These are phyloP conservation scores for Hetaerina americana DNA, from an alignment of 1,140 invertebrate species.

Conservation along the genomic window DNA sequence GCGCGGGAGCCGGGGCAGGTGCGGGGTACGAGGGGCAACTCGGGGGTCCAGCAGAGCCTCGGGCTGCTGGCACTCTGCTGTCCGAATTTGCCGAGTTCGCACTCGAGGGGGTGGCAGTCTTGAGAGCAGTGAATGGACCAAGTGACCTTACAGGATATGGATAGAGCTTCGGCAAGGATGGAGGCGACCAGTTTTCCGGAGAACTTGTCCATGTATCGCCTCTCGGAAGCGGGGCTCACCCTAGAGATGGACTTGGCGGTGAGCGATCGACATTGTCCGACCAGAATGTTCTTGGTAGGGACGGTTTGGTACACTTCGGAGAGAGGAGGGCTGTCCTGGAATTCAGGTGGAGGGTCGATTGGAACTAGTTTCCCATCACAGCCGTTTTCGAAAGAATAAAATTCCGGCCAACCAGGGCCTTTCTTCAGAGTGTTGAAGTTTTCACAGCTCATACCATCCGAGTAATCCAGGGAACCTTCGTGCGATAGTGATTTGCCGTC, in stretches of 20 bases:
- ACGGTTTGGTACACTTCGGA: conserved; percentile 15
- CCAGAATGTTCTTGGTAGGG: not conserved
- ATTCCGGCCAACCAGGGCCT: conserved; percentile 44
- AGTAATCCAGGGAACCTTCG: conserved; percentile 48
- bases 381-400: conserved; percentile 28
- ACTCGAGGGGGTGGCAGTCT: conserved; percentile 23
- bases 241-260: not conserved
- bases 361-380: conserved; percentile 32
- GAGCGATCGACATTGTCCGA: not conserved
- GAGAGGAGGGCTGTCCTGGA: conserved; percentile 48
- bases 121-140: conserved; percentile 26
- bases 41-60: conserved; percentile 44
- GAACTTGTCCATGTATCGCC: conserved; percentile 13
- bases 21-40: conserved; percentile 46
- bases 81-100: not conserved
- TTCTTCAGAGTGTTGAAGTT: conserved; percentile 72
- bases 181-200: conserved; percentile 13
- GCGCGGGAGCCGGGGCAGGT: conserved; percentile 54
- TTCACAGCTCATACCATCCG: conserved; percentile 54
- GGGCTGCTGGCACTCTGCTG: conserved; percentile 11
- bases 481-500: conserved; percentile 47
- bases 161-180: conserved; percentile 23
- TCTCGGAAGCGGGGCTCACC: not conserved
- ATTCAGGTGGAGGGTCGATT: conserved; percentile 65
- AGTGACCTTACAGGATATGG: conserved; percentile 13